Base-by-base conservation (phyloP, 2,113 vertebrate genomes). In the Lamprotornis superbus region DNA sequence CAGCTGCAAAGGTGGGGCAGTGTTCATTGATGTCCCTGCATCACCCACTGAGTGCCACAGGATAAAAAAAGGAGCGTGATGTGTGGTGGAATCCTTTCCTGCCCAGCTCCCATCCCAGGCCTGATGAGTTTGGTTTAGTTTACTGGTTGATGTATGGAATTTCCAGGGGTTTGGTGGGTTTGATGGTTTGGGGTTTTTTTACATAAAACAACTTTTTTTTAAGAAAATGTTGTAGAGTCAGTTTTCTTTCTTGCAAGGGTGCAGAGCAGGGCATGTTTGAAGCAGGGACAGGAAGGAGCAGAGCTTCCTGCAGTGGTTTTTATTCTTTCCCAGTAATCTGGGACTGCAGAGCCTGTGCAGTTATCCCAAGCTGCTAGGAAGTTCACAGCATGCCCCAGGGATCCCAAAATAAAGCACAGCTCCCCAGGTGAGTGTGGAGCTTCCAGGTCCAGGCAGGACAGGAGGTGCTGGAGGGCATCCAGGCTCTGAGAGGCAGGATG, bases 321-420 rank as follows among this genome's bases (percentile, higher is more conserved):
- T 79, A 37, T 86, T 92, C 83, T 67, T 83, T 71, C 52, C 52
- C 65, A 42, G 33, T 59, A 55, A 55, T 75, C 56, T 53, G 33
- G 52, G 25, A 78, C 50, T 5, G 1, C 86, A 88, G 42, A 85
- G 35, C 37, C 56, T 39, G 4, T 61, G 85, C 42, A 49, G 95
- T 97, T 97, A 85, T 97, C 94, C 92, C 23, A 5, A 91, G 78
- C n/a, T 22, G 46, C 89, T 85, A 71, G 92, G 95, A 96, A 96
- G 95, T 98, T 96, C 95, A 75, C 95, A 96, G 89, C 59, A 50
- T 96, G 81, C 81, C 67, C 87, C 91, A 96, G 83, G 82, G 94
- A 96, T 95, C 91, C 78, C 77, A 42, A 97, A 97, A 96, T 92
- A 86, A 18, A 40, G 80, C 94, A 52, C 56, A 63, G 91, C 88